Evolutionary conservation across 1,140 invertebrate species (phyloP), one percentile per base, ranked within the genome.

Genomic region (Apis florea): DNA sequence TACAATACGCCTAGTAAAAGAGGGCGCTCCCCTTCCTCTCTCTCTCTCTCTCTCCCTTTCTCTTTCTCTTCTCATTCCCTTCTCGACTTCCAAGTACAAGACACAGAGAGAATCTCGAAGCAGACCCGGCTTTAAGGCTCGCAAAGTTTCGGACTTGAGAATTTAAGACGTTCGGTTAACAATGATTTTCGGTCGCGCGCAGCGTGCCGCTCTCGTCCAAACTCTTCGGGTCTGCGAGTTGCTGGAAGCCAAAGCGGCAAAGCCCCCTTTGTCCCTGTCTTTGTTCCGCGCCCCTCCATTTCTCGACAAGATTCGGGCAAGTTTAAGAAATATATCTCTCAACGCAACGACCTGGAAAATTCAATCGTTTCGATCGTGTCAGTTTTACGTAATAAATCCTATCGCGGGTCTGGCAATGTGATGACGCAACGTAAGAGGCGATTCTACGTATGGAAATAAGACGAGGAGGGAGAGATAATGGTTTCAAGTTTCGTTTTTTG

Each of bases 361-460:
- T 86, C 85, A 84, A 87, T 87, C 81, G 82, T 67, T 69, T 70
- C 85, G 67, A 80, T 86, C 84, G 85, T 67, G 80, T 75, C 74
- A 78, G 63, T 63, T 70, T 83, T 78, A 54, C 40, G 70, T n/a
- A 9, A 5, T 61, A 54, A 71, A 63, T 73, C 59, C 59, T 70
- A 76, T 40, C 31, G 5, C 6, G 5, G 4, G 31, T 40, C 31
- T 40, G 31, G 4, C 31, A 5, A 40, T 40, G 31, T 40, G 31
- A 40, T 40, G 31, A 40, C 6, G 6, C 5, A 40, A 40, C 31
- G 5, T 40, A 40, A 40, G 6, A 40, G 31, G 2, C 6, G 31
- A 40, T 40, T 40, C 0, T 40, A 5, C 0, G 5, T 40, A 40
- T 40, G 31, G 31, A 40, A 40, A 40, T 40, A 40, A 31, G 31